These are phyloP conservation scores for Prionace glauca DNA, from an alignment of 2,797 vertebrate genomes.

Conservation along the genomic window DNA sequence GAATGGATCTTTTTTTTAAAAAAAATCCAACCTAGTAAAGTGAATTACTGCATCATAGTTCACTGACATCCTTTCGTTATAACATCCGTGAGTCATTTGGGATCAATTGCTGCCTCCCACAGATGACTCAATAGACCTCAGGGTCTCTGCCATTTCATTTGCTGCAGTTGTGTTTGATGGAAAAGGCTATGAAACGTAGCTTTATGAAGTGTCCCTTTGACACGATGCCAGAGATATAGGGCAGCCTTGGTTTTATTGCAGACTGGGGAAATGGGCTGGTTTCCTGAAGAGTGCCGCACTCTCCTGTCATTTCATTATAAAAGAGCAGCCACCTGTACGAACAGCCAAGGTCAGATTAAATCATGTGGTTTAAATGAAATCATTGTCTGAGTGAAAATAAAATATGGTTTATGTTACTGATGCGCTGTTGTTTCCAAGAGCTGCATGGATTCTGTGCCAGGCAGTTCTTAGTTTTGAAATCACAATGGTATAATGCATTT, in stretches of 20 bases:
- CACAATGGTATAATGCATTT: neutral
- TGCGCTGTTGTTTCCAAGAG: neutral
- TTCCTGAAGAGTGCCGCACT: neutral
- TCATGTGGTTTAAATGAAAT: slow-evolving; percentile 4
- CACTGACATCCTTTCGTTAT: neutral
- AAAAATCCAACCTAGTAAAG: neutral
- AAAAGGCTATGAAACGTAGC: neutral
- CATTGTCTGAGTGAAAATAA: neutral
- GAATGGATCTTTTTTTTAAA: neutral
- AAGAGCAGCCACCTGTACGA: neutral
- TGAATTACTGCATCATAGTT: neutral
- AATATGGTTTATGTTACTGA: neutral
- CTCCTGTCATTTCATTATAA: neutral
- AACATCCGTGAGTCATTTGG: slow-evolving; percentile 1
- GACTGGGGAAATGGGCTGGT: neutral
- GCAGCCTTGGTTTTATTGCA: neutral
- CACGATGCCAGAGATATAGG: neutral
- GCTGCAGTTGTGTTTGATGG: neutral
- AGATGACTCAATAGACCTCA: slow-evolving; percentile 10
- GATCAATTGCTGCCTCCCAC: neutral
- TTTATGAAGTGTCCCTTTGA: slow-evolving; percentile 7
- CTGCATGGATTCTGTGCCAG: neutral
- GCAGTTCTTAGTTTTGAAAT: neutral
- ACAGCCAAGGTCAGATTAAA: neutral
- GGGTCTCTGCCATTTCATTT: neutral